A percentile compares a stretch with the other conserved stretches of the same genome.
phyloP scores from a whole-genome alignment of 2,888 invertebrate genomes.

The Dendrolimus houi region DNA sequence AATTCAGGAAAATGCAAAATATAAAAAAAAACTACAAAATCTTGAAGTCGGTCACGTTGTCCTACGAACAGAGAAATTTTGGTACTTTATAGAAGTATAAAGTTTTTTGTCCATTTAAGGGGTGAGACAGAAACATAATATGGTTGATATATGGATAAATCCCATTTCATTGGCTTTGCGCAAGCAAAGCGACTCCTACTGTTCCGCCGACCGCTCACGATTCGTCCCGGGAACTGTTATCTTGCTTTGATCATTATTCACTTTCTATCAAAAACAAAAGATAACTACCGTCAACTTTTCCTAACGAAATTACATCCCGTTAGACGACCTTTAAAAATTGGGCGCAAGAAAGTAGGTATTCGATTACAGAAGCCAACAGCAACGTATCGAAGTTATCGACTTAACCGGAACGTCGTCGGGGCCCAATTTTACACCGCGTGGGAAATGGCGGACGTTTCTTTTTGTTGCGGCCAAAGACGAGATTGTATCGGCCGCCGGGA shows the following conservation, averaged over 20 bases:
- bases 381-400: constrained; percentile 20
- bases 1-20: no score
- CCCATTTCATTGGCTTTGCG: no score
- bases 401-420: background rate
- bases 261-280: background rate
- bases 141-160: no score
- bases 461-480: constrained; percentile 47
- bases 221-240: no score
- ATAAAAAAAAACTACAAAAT: no score
- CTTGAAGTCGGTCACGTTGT: no score
- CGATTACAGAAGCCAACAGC: background rate
- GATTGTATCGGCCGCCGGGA: constrained; percentile 48
- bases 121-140: no score
- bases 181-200: no score
- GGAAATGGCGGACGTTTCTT: constrained; percentile 65
- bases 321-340: background rate
- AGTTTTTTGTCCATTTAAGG: no score
- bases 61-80: no score
- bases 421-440: constrained; percentile 53
- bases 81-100: no score
- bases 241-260: background rate
- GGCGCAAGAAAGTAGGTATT: background rate
- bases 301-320: background rate
- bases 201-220: no score
- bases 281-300: background rate